phyloP scores from a whole-genome alignment of 2,888 invertebrate genomes.

The Caenorhabditis sp. region DNA sequence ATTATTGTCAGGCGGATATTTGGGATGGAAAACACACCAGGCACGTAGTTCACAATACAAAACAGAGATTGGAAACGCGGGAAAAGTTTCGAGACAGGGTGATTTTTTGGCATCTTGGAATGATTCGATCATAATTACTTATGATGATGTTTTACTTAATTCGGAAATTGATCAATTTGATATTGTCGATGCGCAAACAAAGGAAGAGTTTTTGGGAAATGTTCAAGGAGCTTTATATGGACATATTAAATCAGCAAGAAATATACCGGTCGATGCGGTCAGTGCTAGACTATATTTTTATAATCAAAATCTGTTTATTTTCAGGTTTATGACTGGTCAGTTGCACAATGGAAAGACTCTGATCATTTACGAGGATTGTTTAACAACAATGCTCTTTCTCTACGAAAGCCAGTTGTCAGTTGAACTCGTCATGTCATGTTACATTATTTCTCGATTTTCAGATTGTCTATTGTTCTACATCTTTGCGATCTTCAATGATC shows the following conservation, averaged over 20 bases:
- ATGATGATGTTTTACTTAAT: slow-evolving; percentile 66
- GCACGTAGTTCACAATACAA: slow-evolving; percentile 49
- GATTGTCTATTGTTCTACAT: slow-evolving; percentile 59
- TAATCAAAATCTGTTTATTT: too few relatives aligned
- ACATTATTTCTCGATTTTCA: slow-evolving; percentile 14
- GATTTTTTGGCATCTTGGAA: slow-evolving; percentile 66
- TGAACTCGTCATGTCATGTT: neutral
- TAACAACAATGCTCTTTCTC: slow-evolving; percentile 40
- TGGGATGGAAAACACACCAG: slow-evolving; percentile 59
- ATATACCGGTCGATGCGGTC: slow-evolving; percentile 63
- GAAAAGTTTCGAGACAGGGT: slow-evolving; percentile 41
- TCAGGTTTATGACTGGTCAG: slow-evolving; percentile 46
- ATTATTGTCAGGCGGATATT: slow-evolving; percentile 62
- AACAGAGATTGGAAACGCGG: slow-evolving; percentile 37
- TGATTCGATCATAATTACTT: slow-evolving; percentile 60
- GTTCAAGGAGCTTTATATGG: slow-evolving; percentile 62
- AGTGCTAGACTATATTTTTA: too few relatives aligned
- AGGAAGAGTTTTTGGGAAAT: slow-evolving; percentile 59
- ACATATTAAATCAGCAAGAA: slow-evolving; percentile 63
- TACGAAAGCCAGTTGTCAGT: slow-evolving; percentile 43
- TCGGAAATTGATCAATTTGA: slow-evolving; percentile 59
- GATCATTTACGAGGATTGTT: slow-evolving; percentile 40
- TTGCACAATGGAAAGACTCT: slow-evolving; percentile 41
- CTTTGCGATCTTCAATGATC: slow-evolving; percentile 62
- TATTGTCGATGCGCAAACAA: slow-evolving; percentile 66